Evolutionary conservation across 2,888 invertebrate species (phyloP).

Genomic region (Caenorhabditis macrosperma): DNA sequence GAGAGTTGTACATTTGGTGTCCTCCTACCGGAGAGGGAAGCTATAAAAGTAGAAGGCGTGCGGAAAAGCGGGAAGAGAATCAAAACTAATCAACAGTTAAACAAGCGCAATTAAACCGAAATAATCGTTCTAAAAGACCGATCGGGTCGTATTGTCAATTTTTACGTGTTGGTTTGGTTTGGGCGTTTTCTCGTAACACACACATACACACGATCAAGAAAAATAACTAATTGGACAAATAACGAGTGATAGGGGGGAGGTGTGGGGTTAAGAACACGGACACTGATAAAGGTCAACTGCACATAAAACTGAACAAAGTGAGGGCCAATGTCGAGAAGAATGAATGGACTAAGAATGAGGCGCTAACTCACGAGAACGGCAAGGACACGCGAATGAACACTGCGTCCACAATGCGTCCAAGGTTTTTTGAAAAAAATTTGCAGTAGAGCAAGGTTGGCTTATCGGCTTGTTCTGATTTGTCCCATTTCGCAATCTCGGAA

Average conservation of each 20-base stretch:
- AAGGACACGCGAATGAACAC: conserved; percentile 34
- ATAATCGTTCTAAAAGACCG: conserved; percentile 19
- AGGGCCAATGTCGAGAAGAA: conserved; percentile 14
- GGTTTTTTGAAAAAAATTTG: neutral
- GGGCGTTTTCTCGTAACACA: conserved; percentile 15
- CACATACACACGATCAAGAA: conserved; percentile 7
- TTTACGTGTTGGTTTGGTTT: neutral
- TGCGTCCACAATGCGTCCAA: too few relatives aligned
- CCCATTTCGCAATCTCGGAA: too few relatives aligned
- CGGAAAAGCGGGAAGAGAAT: neutral
- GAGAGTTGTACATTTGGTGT: too few relatives aligned
- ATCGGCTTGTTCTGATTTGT: too few relatives aligned
- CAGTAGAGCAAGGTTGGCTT: neutral
- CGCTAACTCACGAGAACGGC: conserved; percentile 52
- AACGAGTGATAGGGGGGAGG: conserved; percentile 6
- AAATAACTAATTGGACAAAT: conserved; percentile 41
- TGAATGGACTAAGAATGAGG: conserved; percentile 4
- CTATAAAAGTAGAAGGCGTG: neutral
- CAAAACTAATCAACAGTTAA: conserved; percentile 28
- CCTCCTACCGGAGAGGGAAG: neutral
- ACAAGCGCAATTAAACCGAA: conserved; percentile 19
- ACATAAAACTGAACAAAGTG: conserved; percentile 32
- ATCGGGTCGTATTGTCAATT: neutral
- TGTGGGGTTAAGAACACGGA: neutral
- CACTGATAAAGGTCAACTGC: conserved; percentile 55